Evolutionary conservation across 2,888 invertebrate species (phyloP), one percentile per base, ranked within the genome.

Genomic region (Patella depressa): DNA sequence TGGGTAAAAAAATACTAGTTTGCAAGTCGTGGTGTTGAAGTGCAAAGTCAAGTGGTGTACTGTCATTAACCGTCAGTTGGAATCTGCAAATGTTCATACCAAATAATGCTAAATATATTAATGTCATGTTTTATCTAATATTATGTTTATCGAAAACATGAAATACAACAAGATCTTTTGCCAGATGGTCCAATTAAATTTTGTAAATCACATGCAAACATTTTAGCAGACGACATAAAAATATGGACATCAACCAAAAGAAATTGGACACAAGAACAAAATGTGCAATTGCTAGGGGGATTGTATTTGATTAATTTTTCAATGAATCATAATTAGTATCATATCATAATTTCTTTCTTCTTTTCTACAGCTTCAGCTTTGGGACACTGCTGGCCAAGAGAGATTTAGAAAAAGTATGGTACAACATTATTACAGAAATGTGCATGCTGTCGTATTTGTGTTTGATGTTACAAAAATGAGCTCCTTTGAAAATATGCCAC

Each of bases 371-470:
- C 93, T 96, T 11, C 94, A 95, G 88, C 88, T 95, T 72, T 95
- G 95, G 95, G 95, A 94, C 85, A 96, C 95, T 2, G 96, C 96
- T 0, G 96, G 96, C 0, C 96, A 96, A 89, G 96, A 96, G 91
- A 91, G 96, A 79, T 96, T 95, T 91, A 93, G 96, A 17, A 94
- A 95, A 89, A 95, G 95, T 2, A 96, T 96, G 95, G 95, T 95
- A 24, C 94, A 95, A 86, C 96, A 96, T 91, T 96, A 96, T 91
- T 96, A 96, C 89, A 93, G 96, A 77, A 96, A 96, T 91, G 95
- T 95, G 1, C 94, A 96, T 90, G 96, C 96, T n/a, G 95, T 96
- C n/a, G 94, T 96, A 73, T 95, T 96, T 87, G 95, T 96, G 0
- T 96, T 96, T 92, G 96, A 96, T 92, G 94, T 96, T 77, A 95